Conservation (phyloP, 2,797 vertebrate genomes). For the Sebastes hubbsi region DNA sequence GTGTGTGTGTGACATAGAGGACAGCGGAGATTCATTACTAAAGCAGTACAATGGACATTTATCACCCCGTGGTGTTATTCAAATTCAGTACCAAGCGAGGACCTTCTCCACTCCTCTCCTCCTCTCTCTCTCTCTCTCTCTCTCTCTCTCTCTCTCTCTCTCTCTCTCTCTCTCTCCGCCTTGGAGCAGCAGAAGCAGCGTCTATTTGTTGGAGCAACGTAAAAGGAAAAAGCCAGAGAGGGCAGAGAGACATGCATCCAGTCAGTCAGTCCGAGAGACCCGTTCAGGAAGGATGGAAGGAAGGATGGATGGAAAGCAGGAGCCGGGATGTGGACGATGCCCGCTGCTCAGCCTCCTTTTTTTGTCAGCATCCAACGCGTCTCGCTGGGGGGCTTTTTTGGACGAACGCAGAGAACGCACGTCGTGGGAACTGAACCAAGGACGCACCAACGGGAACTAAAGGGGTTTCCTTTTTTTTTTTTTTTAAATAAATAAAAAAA, state of each 20-base stretch:
- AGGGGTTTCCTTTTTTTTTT: slow-evolving; percentile 30
- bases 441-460: slow-evolving; percentile 74
- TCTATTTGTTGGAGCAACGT: slow-evolving; percentile 88
- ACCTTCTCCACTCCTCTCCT: slow-evolving; percentile 88
- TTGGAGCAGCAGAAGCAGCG: slow-evolving; percentile 72
- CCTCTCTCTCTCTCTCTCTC: no score
- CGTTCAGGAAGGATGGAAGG: slow-evolving; percentile 52
- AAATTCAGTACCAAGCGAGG: slow-evolving; percentile 99
- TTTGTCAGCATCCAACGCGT: slow-evolving; percentile 54
- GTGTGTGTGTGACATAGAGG: slow-evolving; percentile 85
- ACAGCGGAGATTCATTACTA: slow-evolving; percentile 99
- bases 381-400: slow-evolving; percentile 62
- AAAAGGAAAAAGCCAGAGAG: slow-evolving; percentile 84
- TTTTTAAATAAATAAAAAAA: background rate
- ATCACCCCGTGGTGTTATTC: slow-evolving; percentile 99
- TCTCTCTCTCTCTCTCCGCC: slow-evolving; percentile 61
- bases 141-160: no score
- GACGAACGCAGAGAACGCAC: slow-evolving; percentile 59
- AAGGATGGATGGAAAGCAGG: background rate
- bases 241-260: slow-evolving; percentile 75
- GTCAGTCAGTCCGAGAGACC: slow-evolving; percentile 75
- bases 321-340: slow-evolving; percentile 49
- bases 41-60: slow-evolving; percentile 99
- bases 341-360: slow-evolving; percentile 34
- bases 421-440: slow-evolving; percentile 73